A percentile compares a stretch with the other conserved stretches of the same genome.
These are phyloP conservation scores for Heliconius erato DNA, from an alignment of 2,888 invertebrate genomes.

Conservation along the genomic window DNA sequence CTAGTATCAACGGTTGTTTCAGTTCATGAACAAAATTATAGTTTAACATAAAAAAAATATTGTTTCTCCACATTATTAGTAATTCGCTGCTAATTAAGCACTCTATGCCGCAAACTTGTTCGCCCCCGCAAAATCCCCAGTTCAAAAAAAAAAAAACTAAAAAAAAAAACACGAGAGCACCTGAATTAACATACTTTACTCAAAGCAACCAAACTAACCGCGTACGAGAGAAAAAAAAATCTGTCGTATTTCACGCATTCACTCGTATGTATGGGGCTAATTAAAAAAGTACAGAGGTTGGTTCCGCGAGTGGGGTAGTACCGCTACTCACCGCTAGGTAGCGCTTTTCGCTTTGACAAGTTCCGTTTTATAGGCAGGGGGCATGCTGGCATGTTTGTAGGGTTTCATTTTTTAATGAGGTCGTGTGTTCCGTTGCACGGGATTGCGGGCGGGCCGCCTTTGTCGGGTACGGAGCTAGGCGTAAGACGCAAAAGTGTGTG, in stretches of 20 bases:
- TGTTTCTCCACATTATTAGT: constrained; percentile 53
- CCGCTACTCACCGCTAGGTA: constrained; percentile 82
- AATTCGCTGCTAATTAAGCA: constrained; percentile 68
- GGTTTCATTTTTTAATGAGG: constrained; percentile 85
- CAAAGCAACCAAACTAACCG: constrained; percentile 84
- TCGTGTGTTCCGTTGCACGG: constrained; percentile 75
- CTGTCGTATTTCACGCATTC: constrained; percentile 83
- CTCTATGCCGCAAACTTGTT: constrained; percentile 59
- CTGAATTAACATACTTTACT: constrained; percentile 84
- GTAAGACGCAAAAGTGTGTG: constrained; percentile 70
- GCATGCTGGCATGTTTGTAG: constrained; percentile 74
- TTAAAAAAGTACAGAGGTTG: constrained; percentile 84
- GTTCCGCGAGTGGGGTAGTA: constrained; percentile 81
- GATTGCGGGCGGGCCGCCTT: constrained; percentile 69
- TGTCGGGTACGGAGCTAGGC: constrained; percentile 63
- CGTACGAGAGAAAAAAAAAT: constrained; percentile 72
- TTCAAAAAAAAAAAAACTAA: constrained; percentile 25
- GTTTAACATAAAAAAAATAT: constrained; percentile 45
- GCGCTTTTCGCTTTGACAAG: constrained; percentile 81
- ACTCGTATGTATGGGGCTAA: constrained; percentile 81
- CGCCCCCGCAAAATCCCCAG: constrained; percentile 49
- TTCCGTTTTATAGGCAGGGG: constrained; percentile 68
- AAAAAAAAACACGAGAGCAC: constrained; percentile 64
- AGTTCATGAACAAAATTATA: constrained; percentile 30
- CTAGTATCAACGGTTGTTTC: background rate